Base-by-base conservation (phyloP, 2,113 vertebrate species). In the Melanerpes aurifrons region DNA sequence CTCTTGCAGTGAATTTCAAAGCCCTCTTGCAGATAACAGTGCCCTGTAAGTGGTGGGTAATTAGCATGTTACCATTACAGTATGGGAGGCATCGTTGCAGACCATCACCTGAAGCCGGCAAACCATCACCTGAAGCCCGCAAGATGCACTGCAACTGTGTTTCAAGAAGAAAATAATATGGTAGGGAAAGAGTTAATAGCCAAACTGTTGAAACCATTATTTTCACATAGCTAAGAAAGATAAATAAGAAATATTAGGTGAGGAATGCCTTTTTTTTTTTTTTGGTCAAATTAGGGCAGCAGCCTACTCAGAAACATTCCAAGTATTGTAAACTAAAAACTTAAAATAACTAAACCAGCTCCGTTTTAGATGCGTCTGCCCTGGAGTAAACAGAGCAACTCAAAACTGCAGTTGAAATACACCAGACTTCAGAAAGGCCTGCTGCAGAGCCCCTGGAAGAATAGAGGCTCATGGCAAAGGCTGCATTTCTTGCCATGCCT, bases 1-100 rank as follows among this genome's bases (percentile, higher is more conserved):
- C 32, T 71, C 85, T 86, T 64, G 70, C 75, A 75, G 85, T 87
- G 82, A 68, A 87, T 86, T 91, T 93, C 79, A 92, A 89, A 94
- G 76, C 31, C 58, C 61, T 91, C 48, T 86, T 83, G 35, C 43
- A 94, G 72, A 62, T 29, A 87, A 54, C 19, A 67, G 50, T 9
- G 57, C 73, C 20, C 58, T 91, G 7, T 77, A 68, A 94, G 31
- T 26, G 18, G 62, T 19, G 10, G 58, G 48, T 79, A 31, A 91
- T 87, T 87, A 81, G 95, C 14, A 67, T 4, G 53, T 12, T 87
- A 57, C 37, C 48, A 56, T 48, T 53, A 64, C 1, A 0, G n/a
- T 11, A 21, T 35, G 62, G 57, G 72, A 92, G 88, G 62, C 35
- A 40, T 5, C 75, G 78, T 67, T 75, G 24, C 18, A 81, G 48